Percentiles rank a stretch among this genome's conserved stretches.
Conservation (phyloP, 2,888 invertebrate genomes). For the Periphyllus acericola region DNA sequence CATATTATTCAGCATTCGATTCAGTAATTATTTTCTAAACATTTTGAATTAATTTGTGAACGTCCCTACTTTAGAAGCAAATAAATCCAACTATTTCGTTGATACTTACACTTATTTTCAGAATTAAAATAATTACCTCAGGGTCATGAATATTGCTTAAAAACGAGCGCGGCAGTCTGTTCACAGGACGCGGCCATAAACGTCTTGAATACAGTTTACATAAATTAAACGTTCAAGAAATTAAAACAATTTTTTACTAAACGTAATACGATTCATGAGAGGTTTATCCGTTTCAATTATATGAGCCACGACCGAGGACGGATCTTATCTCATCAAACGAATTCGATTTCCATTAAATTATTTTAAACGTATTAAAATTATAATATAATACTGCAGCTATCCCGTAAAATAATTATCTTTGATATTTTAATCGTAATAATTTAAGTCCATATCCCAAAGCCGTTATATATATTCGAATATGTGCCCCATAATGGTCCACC, state of each 20-base stretch:
- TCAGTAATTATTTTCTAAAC: background rate
- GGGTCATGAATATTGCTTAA: constrained; percentile 6
- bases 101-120: background rate
- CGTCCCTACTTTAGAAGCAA: background rate
- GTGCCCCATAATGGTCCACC: too few species aligned
- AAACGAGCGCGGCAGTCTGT: background rate
- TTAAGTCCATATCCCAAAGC: too few species aligned
- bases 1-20: background rate
- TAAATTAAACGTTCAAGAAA: constrained; percentile 17
- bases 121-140: background rate
- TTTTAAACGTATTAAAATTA: background rate
- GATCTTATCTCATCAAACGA: background rate
- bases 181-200: background rate
- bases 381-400: background rate
- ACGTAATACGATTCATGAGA: background rate
- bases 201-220: constrained; percentile 22
- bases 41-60: background rate
- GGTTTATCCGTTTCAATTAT: background rate
- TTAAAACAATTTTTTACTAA: constrained; percentile 20
- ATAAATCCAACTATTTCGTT: background rate
- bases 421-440: too few species aligned
- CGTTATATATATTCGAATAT: too few species aligned
- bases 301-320: background rate
- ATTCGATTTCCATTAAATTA: background rate
- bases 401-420: too few species aligned